Conservation (phyloP, 2,797 vertebrate species). For the Sebastes vulpes region DNA sequence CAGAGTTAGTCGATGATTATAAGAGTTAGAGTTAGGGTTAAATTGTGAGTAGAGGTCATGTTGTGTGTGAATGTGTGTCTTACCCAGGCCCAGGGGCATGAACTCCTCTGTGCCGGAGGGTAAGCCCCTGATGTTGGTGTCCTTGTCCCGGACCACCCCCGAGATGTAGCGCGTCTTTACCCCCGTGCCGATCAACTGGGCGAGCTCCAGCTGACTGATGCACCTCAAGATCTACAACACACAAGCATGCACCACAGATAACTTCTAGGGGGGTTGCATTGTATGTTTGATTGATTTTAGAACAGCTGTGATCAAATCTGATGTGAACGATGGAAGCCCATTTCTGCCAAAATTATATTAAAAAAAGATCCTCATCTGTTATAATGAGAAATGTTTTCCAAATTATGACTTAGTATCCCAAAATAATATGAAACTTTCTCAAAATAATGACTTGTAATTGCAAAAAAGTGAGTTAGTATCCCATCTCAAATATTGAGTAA, state of each 20-base stretch:
- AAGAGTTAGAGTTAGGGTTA: not conserved
- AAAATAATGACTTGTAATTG: not conserved
- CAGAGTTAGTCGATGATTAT: not conserved
- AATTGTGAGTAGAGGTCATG: not conserved
- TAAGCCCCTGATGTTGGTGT: slow-evolving; percentile 89
- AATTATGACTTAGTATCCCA: not conserved
- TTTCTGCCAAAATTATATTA: not conserved
- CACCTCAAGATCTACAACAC: slow-evolving; percentile 92
- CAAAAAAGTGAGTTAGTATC: not conserved
- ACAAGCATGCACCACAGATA: not conserved
- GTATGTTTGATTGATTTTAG: not conserved
- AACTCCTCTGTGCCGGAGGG: slow-evolving; percentile 93
- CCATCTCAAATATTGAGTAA: not conserved
- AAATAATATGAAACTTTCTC: not conserved
- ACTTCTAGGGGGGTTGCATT: no score
- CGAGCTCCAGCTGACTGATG: slow-evolving; percentile 96
- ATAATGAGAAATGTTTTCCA: not conserved
- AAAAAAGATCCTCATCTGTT: not conserved
- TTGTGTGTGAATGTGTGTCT: slow-evolving; percentile 29
- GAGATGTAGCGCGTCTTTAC: slow-evolving; percentile 97
- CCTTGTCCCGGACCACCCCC: slow-evolving; percentile 91
- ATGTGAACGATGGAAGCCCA: not conserved
- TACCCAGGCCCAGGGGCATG: slow-evolving; percentile 95
- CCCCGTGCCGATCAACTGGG: slow-evolving; percentile 95
- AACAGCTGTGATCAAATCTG: not conserved